phyloP scores from a whole-genome alignment of 1,140 invertebrate genomes.

The Zaprionus taronus region DNA sequence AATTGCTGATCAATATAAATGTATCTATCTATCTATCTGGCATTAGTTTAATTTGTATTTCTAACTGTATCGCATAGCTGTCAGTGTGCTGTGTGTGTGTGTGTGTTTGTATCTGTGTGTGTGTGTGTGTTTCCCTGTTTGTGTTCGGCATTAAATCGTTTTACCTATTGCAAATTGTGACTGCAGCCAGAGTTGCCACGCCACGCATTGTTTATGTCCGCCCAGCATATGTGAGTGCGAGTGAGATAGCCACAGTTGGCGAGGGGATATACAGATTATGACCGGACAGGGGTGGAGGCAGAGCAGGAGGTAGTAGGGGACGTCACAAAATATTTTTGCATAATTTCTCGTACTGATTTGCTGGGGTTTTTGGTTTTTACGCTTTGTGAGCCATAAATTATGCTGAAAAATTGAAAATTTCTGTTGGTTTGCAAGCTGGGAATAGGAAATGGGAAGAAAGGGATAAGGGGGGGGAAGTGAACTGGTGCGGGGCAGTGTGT shows the following conservation, averaged over 20 bases:
- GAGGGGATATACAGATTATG: slow-evolving; percentile 24
- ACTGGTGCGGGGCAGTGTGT: no score
- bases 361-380: slow-evolving; percentile 73
- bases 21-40: slow-evolving; percentile 66
- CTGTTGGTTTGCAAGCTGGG: not conserved
- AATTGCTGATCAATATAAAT: slow-evolving; percentile 82
- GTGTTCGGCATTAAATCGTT: slow-evolving; percentile 62
- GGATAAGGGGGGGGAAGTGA: not conserved
- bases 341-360: slow-evolving; percentile 76
- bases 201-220: slow-evolving; percentile 23
- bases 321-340: slow-evolving; percentile 71
- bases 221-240: not conserved
- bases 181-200: not conserved
- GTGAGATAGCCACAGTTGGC: not conserved
- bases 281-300: slow-evolving; percentile 14
- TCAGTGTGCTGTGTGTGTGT: slow-evolving; percentile 1
- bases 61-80: not conserved
- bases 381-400: slow-evolving; percentile 77
- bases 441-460: no score
- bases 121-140: not conserved
- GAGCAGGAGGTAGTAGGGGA: not conserved
- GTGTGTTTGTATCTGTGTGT: slow-evolving; percentile 19
- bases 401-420: slow-evolving; percentile 69
- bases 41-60: slow-evolving; percentile 78
- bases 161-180: slow-evolving; percentile 49